Evolutionary conservation across 2,113 vertebrate genomes (phyloP), one percentile per base, ranked within the genome.

Genomic region (Pao palembangensis): DNA sequence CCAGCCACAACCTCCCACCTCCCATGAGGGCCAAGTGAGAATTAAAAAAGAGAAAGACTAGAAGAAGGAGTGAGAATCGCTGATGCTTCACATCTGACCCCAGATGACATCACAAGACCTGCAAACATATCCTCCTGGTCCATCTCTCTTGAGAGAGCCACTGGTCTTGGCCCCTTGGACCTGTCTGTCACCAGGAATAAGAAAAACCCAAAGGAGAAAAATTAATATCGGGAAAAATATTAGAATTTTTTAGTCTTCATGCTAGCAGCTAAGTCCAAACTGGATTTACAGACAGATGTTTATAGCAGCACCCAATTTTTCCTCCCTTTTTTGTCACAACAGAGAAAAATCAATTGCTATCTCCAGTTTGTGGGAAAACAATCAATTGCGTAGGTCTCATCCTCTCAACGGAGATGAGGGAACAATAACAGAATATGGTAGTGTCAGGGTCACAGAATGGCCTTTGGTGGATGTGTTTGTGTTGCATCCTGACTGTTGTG

Each of bases 81-180:
- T 70, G 79, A 84, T 78, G 84, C 73, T 68, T 75, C 67, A 69
- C 79, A 65, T 73, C 62, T 79, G 83, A 87, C 76, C 86, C 70
- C 76, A 80, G 84, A 87, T 88, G 67, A 79, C 71, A 82, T 79
- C 82, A 60, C 55, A 38, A 16, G 64, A 64, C 61, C 67, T 72
- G 62, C 23, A 44, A 60, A 64, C 71, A 71, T 66, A 14, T 63
- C 46, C 19, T 55, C 14, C 25, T 34, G 43, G 69, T 61, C 78
- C 66, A 62, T 72, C 69, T 76, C 75, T 51, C 71, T 42, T 18
- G 73, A 79, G 81, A 73, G 64, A 67, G 49, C 44, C 5, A 47
- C 17, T n/a, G 17, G 44, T 4, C 44, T 13, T n/a, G 15, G 15
- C 44, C 44, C 44, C 15, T 2, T 16, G 43, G 16, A 47, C 15